Conservation (phyloP, 2,113 vertebrate species). For the Mormyrus lacerda region DNA sequence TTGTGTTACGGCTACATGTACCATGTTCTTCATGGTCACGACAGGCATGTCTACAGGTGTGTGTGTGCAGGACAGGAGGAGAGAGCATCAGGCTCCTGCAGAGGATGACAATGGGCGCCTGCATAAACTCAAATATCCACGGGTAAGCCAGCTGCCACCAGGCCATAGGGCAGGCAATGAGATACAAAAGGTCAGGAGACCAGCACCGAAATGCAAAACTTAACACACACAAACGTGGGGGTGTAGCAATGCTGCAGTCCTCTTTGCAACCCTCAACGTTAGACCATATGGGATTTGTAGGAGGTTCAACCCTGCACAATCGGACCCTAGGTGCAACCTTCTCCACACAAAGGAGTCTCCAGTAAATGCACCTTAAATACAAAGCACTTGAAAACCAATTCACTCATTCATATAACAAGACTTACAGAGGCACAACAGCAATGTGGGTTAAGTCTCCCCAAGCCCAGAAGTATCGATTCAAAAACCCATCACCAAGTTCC, state of each 20-base stretch:
- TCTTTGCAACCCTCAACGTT: not conserved
- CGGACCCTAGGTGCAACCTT: not conserved
- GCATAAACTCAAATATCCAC: not conserved
- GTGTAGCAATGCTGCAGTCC: not conserved
- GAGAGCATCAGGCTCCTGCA: not conserved
- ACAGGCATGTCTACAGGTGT: not conserved
- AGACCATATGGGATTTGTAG: not conserved
- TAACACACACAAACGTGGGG: not conserved
- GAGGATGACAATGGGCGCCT: not conserved
- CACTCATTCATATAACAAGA: not conserved
- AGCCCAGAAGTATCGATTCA: not conserved
- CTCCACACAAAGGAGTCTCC: not conserved
- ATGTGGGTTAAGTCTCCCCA: not conserved
- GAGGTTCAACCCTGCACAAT: not conserved
- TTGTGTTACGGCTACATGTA: no score
- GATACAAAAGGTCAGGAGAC: not conserved
- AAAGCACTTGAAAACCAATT: not conserved
- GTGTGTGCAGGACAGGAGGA: not conserved
- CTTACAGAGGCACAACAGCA: not conserved
- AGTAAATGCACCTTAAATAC: not conserved
- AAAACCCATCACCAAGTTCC: not conserved
- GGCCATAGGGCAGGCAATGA: not conserved
- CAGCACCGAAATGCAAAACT: not conserved
- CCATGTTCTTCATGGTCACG: not conserved
- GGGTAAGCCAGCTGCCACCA: not conserved